Evolutionary conservation across 1,140 invertebrate genomes (phyloP), one percentile per base, ranked within the genome.

Genomic region (Nasonia vitripennis): DNA sequence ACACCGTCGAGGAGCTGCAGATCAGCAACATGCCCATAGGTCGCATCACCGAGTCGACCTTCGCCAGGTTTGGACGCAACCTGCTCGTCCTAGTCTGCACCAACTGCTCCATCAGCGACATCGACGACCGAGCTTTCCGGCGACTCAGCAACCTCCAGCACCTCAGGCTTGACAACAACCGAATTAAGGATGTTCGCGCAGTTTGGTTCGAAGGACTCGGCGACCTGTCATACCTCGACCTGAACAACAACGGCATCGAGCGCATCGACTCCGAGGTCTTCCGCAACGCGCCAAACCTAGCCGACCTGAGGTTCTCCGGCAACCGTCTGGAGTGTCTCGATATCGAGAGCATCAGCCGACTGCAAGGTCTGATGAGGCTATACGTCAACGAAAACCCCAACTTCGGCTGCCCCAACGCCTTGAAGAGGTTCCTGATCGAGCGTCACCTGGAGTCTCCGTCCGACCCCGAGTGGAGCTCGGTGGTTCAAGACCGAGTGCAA

Each of bases 271-370:
- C 88, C 27, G 89, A 87, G 0, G 91, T 92, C 2, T 93, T 91
- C 41, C 70, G 87, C 17, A 90, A 90, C 20, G 7, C 89, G 0
- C 90, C 90, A 0, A 85, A 71, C 17, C 87, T 93, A 2, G 89
- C 91, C 0, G 92, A 93, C n/a, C 62, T 93, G 0, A 83, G 92
- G 17, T 81, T 93, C 7, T 92, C 93, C 4, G 92, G 92, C 7
- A 93, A 93, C 83, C 89, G 77, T 12, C 79, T 93, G 2, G 79
- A 90, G 67, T 93, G 93, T 12, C 31, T 93, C 5, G 91, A 92
- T n/a, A 55, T 92, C 0, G 87, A 88, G 0, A 90, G 87, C 1
- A 87, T 93, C 83, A 86, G 90, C 5, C 77, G 88, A 0, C 37
- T 93, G 5, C 41, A 27, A 3, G 87, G 89, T n/a, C 87, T 93